A percentile compares a stretch with the other conserved stretches of the same genome.
phyloP scores from a whole-genome alignment of 1,140 invertebrate species.

The Tetragonula clypearis region DNA sequence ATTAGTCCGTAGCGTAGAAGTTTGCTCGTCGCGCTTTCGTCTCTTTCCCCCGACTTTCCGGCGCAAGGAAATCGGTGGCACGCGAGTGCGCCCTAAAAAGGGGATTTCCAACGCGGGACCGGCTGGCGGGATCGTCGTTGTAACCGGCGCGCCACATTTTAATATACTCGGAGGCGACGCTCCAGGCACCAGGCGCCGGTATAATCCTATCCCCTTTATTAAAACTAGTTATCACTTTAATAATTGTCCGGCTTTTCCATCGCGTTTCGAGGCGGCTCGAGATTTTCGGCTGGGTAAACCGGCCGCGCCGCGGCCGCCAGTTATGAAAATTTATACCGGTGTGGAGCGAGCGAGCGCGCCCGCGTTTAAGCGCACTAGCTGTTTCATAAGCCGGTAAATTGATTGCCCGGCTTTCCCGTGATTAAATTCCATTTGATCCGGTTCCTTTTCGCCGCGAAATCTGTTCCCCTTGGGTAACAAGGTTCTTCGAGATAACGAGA shows the following conservation, averaged over 20 bases:
- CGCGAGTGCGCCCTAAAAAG: neutral
- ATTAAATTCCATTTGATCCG: conserved; percentile 47
- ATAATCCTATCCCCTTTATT: conserved; percentile 36
- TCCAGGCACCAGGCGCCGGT: neutral
- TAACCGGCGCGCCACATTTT: conserved; percentile 6
- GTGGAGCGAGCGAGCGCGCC: neutral
- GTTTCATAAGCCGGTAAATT: conserved; percentile 19
- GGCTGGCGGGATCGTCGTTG: neutral
- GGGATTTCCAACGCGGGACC: conserved; percentile 12
- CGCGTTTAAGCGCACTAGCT: conserved; percentile 9
- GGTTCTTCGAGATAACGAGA: neutral
- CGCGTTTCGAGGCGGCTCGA: neutral
- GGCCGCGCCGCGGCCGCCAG: neutral
- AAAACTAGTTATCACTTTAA: conserved; percentile 51
- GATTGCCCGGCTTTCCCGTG: conserved; percentile 10
- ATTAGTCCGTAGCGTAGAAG: conserved; percentile 15
- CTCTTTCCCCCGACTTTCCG: neutral
- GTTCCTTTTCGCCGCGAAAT: neutral
- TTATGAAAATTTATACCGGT: conserved; percentile 16
- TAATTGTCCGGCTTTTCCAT: conserved; percentile 29
- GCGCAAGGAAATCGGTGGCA: conserved; percentile 17
- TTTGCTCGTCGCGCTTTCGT: neutral
- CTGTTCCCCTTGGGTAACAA: neutral
- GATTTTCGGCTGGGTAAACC: neutral
- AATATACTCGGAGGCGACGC: conserved; percentile 8